Evolutionary conservation across 2,113 vertebrate species (phyloP).

Genomic region (Penelope pileata): DNA sequence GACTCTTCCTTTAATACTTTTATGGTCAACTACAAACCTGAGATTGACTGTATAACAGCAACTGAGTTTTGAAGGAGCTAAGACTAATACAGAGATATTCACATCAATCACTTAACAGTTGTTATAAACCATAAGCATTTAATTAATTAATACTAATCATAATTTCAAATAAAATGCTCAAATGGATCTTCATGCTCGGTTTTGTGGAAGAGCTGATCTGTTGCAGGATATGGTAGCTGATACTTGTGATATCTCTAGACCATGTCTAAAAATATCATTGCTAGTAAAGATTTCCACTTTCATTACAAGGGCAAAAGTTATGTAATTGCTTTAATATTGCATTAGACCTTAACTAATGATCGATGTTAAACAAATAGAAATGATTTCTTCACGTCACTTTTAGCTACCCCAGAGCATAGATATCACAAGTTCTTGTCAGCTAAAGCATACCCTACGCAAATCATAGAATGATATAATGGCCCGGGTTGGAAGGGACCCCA

Average conservation of each 20-base stretch:
- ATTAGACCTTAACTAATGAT: background rate
- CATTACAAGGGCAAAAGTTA: background rate
- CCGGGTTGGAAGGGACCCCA: too few relatives aligned
- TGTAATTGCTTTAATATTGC: background rate
- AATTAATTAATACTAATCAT: background rate
- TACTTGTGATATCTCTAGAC: background rate
- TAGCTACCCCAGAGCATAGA: background rate
- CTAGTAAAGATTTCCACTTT: background rate
- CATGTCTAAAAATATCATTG: background rate
- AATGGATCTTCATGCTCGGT: background rate
- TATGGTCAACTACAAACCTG: background rate
- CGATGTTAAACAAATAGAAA: background rate
- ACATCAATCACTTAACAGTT: background rate
- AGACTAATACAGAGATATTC: background rate
- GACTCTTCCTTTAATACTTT: background rate
- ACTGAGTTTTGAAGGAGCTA: background rate
- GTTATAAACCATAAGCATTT: background rate
- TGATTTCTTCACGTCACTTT: background rate
- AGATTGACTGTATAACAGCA: background rate
- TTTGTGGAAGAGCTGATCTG: background rate
- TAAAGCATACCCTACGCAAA: background rate
- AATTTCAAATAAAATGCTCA: background rate
- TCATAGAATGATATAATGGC: too few relatives aligned
- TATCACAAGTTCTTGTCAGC: background rate
- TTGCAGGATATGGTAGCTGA: background rate